Conservation (phyloP, 2,888 invertebrate species). For the Acanthosepion lycidas region DNA sequence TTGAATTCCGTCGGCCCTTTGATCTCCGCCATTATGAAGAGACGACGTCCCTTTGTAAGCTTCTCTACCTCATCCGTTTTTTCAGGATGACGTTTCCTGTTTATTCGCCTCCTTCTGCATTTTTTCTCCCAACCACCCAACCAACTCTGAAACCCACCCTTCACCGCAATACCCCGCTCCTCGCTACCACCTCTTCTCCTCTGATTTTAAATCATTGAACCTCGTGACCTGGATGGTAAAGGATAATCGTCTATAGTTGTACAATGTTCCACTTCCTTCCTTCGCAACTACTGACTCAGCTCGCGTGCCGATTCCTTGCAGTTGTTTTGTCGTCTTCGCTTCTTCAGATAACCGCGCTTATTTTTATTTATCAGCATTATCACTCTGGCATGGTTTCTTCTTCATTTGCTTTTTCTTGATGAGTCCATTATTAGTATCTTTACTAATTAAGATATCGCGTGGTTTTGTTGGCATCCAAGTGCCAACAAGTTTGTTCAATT, state of each 20-base stretch:
- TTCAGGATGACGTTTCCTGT: not conserved
- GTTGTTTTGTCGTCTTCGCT: too few species aligned
- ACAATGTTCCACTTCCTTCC: not conserved
- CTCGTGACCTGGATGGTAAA: slow-evolving; percentile 4
- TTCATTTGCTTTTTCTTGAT: too few species aligned
- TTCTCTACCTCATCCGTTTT: not conserved
- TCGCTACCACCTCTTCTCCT: not conserved
- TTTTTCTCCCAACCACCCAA: not conserved
- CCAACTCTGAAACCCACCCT: not conserved
- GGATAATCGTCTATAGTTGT: not conserved
- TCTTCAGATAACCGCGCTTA: too few species aligned
- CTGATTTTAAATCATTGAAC: slow-evolving; percentile 15
- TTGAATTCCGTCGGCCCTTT: slow-evolving; percentile 33
- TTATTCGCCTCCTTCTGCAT: not conserved
- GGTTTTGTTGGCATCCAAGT: too few species aligned
- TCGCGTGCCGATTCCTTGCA: not conserved
- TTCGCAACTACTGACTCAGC: not conserved
- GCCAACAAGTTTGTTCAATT: too few species aligned
- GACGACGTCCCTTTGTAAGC: not conserved
- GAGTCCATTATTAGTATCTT: too few species aligned
- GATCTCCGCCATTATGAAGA: not conserved
- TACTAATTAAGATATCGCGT: too few species aligned
- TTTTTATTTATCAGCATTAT: too few species aligned
- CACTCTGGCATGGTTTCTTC: too few species aligned
- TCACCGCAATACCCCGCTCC: not conserved